Evolutionary conservation across 2,888 invertebrate species (phyloP), one percentile per base, ranked within the genome.

Genomic region (Dryadula phaetusa): DNA sequence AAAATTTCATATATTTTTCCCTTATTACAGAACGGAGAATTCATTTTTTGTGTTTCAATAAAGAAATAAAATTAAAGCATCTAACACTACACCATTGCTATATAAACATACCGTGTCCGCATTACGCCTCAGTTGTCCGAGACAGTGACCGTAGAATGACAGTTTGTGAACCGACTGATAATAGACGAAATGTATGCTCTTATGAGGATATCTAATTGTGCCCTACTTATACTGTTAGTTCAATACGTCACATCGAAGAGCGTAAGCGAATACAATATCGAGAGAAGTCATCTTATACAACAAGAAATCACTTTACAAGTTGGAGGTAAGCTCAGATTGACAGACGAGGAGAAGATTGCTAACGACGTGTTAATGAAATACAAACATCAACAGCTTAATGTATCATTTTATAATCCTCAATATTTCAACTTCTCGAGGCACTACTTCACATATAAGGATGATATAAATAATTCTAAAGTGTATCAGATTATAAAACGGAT

Each of bases 401-500:
- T 88, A 52, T 94, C 94, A 12, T 87, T 91, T 73, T 75, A 79
- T 0, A 83, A 93, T 65, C 93, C 94, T 0, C 81, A 85, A 62
- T 78, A 86, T 6, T 96, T 95, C 77, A 91, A 94, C 52, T 95
- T 96, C 1, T 93, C 95, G 0, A 90, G 92, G 60, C 95, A 95
- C 78, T 95, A 96, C 73, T 94, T 96, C 75, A 82, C 90, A 0
- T 94, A 94, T 0, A 93, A 93, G 72, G 77, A 92, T 0, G 82
- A 92, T 10, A 95, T 97, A 14, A 88, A 94, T 16, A 80, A 87
- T 0, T 96, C 96, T 0, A 86, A 93, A 64, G 94, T 97, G 3
- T 97, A 95, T 77, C 83, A 94, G 72, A 88, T 96, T 3, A 94
- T 97, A 7, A 88, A 87, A 64, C 83, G 79, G 60, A 94, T 97